Evolutionary conservation across 2,113 vertebrate genomes (phyloP).

Genomic region (Synodontis membranacea): DNA sequence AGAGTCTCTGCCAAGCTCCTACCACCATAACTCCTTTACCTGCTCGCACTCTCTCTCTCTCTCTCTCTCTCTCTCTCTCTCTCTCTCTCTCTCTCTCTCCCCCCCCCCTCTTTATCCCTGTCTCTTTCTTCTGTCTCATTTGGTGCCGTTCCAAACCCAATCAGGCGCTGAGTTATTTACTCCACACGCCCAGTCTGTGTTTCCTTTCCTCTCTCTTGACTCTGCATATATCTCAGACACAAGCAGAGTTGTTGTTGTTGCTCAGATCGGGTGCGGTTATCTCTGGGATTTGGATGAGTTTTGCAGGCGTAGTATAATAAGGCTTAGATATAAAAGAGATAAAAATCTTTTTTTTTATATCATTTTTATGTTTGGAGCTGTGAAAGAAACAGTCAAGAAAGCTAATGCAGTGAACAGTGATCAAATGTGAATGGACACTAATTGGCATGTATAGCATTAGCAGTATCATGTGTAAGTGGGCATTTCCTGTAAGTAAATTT

Average conservation of each 20-base stretch:
- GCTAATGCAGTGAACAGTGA: background rate
- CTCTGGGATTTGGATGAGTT: background rate
- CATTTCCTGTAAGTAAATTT: background rate
- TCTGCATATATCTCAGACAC: background rate
- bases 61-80: constrained; percentile 1
- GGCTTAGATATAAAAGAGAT: too few species aligned
- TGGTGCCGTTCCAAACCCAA: background rate
- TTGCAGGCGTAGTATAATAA: background rate
- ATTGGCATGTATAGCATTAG: background rate
- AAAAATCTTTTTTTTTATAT: too few species aligned
- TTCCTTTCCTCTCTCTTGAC: constrained; percentile 2
- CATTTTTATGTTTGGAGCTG: background rate
- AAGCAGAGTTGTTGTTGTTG: background rate
- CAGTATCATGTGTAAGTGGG: background rate
- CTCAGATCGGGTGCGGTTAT: background rate
- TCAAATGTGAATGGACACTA: background rate
- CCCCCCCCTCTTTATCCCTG: constrained; percentile 15
- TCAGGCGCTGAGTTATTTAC: constrained; percentile 3
- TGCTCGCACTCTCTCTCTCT: background rate
- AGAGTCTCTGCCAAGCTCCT: constrained; percentile 40
- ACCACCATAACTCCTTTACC: constrained; percentile 46
- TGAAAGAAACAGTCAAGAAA: background rate
- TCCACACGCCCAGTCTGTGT: background rate
- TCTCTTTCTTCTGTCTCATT: background rate
- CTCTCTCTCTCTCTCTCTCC: background rate